Conservation (phyloP, 2,113 vertebrate genomes). For the Prinia subflava region DNA sequence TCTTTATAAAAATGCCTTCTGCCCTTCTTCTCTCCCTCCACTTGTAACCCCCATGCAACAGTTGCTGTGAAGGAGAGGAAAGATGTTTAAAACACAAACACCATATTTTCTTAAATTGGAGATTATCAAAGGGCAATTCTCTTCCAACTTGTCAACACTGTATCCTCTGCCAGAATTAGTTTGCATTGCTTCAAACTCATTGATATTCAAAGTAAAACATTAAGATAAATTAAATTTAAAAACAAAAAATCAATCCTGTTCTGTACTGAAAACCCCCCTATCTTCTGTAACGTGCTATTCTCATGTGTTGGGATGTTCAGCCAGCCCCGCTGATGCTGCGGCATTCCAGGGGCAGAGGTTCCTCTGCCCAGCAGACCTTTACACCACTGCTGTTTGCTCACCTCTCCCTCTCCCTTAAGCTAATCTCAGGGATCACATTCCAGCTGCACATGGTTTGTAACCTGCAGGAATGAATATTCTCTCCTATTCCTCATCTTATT, state of each 20-base stretch:
- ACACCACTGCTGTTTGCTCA: slow-evolving; percentile 8
- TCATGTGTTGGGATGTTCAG: background rate
- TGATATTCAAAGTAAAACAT: background rate
- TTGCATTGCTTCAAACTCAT: background rate
- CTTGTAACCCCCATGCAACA: background rate
- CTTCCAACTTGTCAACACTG: background rate
- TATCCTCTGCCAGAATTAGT: background rate
- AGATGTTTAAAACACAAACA: background rate
- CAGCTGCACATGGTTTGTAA: background rate
- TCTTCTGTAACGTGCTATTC: background rate
- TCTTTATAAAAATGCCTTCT: background rate
- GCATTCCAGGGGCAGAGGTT: background rate
- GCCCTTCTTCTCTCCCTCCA: background rate
- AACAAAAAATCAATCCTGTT: background rate
- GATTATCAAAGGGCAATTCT: background rate
- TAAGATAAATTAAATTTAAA: background rate
- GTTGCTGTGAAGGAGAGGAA: background rate
- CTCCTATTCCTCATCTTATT: background rate
- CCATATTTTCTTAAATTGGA: background rate
- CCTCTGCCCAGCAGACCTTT: background rate
- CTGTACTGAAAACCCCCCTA: rapidly evolving
- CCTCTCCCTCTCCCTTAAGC: background rate
- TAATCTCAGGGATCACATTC: background rate
- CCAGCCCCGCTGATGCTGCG: rapidly evolving
- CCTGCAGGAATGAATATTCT: background rate